Evolutionary conservation across 2,113 vertebrate genomes (phyloP).

Genomic region (Urocitellus parryii): DNA sequence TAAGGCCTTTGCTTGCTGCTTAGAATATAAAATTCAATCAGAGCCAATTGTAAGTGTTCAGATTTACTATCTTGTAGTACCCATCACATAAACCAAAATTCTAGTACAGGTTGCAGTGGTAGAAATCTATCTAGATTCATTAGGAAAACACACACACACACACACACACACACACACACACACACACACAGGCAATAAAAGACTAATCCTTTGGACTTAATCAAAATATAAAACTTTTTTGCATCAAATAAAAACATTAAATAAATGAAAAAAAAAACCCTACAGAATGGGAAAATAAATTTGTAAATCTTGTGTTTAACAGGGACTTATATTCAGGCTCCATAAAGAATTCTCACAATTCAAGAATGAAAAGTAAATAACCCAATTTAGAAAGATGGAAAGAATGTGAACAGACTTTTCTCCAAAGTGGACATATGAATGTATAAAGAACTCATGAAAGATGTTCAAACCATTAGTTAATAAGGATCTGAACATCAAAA

Average conservation of each 20-base stretch:
- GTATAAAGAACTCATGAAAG: not conserved
- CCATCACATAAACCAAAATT: not conserved
- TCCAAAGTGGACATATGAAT: not conserved
- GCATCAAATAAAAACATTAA: too few species aligned
- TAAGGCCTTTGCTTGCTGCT: not conserved
- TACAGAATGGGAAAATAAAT: too few species aligned
- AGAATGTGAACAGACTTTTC: not conserved
- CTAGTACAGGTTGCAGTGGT: not conserved
- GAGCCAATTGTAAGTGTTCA: not conserved
- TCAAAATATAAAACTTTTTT: too few species aligned
- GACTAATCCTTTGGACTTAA: too few species aligned
- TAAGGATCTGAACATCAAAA: not conserved
- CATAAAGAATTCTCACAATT: not conserved
- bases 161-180: too few species aligned
- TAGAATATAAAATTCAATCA: not conserved
- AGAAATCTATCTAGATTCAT: not conserved
- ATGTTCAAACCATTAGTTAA: not conserved
- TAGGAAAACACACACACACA: not conserved
- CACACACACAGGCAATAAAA: too few species aligned
- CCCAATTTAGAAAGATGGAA: not conserved
- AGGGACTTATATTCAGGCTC: not conserved
- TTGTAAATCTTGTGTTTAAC: too few species aligned
- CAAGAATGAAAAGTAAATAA: not conserved
- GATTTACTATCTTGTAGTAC: not conserved
- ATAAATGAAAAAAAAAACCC: too few species aligned